Conservation (phyloP, 2,888 invertebrate species). For the Cryptus viduatorius region DNA sequence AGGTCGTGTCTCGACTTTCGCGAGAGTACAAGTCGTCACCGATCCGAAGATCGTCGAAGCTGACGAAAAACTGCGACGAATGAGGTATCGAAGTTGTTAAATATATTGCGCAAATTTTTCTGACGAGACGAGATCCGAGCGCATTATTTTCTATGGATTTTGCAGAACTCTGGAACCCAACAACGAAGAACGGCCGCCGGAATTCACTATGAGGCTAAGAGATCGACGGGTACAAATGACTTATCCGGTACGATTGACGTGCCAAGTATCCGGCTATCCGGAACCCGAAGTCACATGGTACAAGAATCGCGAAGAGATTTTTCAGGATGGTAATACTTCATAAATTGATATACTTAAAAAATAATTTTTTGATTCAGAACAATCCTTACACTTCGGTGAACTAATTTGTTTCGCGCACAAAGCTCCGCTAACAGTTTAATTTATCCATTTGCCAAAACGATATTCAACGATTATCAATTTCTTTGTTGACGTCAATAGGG, state of each 20-base stretch:
- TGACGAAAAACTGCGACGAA: conserved; percentile 90
- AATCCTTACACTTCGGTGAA: too few relatives aligned
- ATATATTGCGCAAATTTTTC: background rate
- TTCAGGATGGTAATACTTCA: conserved; percentile 88
- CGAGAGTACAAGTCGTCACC: conserved; percentile 91
- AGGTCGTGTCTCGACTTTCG: conserved; percentile 94
- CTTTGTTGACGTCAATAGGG: too few relatives aligned
- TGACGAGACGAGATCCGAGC: background rate
- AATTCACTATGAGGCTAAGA: conserved; percentile 94
- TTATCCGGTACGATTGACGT: conserved; percentile 94
- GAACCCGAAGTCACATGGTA: conserved; percentile 93
- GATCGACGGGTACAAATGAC: conserved; percentile 94
- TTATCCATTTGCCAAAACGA: too few relatives aligned
- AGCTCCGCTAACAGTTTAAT: too few relatives aligned
- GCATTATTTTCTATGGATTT: too few relatives aligned
- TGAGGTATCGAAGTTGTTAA: conserved; percentile 75
- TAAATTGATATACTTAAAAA: too few relatives aligned
- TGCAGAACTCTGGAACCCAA: conserved; percentile 80
- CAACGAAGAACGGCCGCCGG: conserved; percentile 88
- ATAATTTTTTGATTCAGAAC: too few relatives aligned
- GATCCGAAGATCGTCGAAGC: conserved; percentile 91
- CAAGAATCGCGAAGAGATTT: conserved; percentile 90
- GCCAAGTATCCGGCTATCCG: conserved; percentile 93
- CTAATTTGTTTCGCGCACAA: too few relatives aligned
- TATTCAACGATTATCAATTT: too few relatives aligned